These are phyloP conservation scores for Scytalopus superciliaris DNA, from an alignment of 2,113 vertebrate species.

Conservation along the genomic window DNA sequence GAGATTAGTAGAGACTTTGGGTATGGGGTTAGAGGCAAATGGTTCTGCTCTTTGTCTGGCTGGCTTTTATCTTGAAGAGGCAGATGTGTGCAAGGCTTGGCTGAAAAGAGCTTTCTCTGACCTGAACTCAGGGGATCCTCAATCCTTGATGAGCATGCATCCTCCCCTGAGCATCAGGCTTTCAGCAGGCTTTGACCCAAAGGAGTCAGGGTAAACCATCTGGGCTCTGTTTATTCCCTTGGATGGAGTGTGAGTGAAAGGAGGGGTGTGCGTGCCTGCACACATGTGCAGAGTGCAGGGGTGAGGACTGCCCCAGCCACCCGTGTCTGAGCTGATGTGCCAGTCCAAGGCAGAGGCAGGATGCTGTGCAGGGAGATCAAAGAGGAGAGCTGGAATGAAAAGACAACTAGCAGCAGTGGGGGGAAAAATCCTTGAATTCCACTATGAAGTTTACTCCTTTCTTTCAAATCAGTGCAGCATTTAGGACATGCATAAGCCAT, in stretches of 20 bases:
- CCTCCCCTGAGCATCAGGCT: neutral
- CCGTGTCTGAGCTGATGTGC: neutral
- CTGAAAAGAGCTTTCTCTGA: neutral
- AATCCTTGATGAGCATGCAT: accelerated
- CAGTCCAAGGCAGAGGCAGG: neutral
- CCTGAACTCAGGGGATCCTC: neutral
- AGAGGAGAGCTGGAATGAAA: neutral
- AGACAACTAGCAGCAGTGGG: neutral
- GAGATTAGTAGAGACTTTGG: neutral
- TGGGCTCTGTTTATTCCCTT: neutral
- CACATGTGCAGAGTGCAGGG: neutral
- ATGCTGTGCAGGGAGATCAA: neutral
- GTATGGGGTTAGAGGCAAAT: accelerated
- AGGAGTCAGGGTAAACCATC: neutral
- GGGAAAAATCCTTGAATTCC: neutral
- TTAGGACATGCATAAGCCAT: neutral
- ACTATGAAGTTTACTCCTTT: neutral
- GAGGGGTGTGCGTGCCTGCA: accelerated
- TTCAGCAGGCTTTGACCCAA: neutral
- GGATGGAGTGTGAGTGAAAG: accelerated
- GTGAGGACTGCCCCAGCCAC: neutral
- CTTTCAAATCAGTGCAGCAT: neutral
- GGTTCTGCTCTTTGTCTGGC: neutral
- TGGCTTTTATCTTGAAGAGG: neutral
- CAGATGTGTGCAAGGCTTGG: neutral